These are phyloP conservation scores for Megaptera novaeangliae DNA, from an alignment of 2,113 vertebrate species.

Conservation along the genomic window DNA sequence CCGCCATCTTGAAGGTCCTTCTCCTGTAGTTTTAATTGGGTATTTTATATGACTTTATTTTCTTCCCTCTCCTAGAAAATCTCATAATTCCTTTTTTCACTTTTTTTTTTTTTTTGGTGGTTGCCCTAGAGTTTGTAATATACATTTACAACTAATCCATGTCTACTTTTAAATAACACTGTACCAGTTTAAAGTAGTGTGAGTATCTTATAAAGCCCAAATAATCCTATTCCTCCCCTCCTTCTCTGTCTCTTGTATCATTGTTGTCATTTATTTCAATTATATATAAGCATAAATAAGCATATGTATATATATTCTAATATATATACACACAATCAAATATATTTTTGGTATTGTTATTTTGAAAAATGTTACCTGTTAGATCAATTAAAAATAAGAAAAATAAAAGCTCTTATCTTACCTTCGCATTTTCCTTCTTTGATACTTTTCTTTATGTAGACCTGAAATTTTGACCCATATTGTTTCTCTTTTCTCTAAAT, in stretches of 20 bases:
- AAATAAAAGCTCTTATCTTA: background rate
- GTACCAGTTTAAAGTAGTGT: background rate
- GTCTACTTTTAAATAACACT: background rate
- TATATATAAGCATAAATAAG: background rate
- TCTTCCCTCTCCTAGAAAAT: background rate
- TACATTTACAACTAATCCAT: background rate
- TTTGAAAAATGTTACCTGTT: background rate
- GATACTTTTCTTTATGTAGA: background rate
- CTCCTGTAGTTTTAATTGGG: background rate
- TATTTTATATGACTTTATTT: background rate
- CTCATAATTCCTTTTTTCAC: background rate
- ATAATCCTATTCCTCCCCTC: background rate
- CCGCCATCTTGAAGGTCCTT: too few relatives aligned
- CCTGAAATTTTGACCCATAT: background rate
- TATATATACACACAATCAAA: background rate
- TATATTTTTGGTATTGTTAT: background rate
- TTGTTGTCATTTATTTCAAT: background rate
- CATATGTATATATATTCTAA: background rate
- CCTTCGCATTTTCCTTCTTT: background rate
- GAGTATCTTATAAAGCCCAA: background rate
- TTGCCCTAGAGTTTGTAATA: background rate
- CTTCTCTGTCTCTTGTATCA: background rate
- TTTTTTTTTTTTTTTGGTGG: background rate
- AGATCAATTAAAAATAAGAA: background rate
- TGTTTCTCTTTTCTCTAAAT: background rate